A percentile compares a stretch with the other conserved stretches of the same genome.
Conservation (phyloP, 2,113 vertebrate species). For the Nesospiza acunhae region DNA sequence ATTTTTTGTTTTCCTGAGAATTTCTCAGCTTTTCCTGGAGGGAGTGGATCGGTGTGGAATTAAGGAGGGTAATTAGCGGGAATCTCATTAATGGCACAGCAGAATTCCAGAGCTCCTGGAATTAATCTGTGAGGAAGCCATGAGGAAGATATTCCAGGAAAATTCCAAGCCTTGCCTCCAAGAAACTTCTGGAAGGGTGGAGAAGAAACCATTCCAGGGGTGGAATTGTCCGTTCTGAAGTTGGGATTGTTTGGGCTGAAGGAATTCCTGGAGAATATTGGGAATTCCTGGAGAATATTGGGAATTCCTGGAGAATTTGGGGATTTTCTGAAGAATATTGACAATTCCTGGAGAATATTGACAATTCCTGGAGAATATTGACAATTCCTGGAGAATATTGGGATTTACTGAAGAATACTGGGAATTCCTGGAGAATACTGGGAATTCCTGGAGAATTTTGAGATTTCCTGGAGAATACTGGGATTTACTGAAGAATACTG, state of each 20-base stretch:
- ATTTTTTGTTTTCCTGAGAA: background rate
- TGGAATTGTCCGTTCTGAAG: background rate
- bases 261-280: background rate
- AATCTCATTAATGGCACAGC: background rate
- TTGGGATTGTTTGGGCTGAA: background rate
- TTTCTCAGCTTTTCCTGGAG: background rate
- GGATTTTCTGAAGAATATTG: too few relatives aligned
- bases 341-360: too few relatives aligned
- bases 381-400: too few relatives aligned
- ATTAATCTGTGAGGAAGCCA: background rate
- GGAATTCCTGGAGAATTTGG: too few relatives aligned
- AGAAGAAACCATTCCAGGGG: rapidly evolving
- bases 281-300: rapidly evolving
- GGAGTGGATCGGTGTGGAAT: background rate
- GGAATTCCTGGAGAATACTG: background rate
- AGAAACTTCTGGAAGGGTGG: background rate
- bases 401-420: too few relatives aligned
- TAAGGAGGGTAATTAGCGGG: background rate
- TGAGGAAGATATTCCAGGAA: background rate
- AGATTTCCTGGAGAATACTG: too few relatives aligned
- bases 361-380: background rate
- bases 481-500: too few relatives aligned
- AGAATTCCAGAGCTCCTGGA: background rate
- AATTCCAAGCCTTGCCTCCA: background rate
- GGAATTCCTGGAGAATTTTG: too few relatives aligned